phyloP scores from a whole-genome alignment of 30 jellyfish, hydroid and myxozoan species.

The Pseudorhiza aurosa region DNA sequence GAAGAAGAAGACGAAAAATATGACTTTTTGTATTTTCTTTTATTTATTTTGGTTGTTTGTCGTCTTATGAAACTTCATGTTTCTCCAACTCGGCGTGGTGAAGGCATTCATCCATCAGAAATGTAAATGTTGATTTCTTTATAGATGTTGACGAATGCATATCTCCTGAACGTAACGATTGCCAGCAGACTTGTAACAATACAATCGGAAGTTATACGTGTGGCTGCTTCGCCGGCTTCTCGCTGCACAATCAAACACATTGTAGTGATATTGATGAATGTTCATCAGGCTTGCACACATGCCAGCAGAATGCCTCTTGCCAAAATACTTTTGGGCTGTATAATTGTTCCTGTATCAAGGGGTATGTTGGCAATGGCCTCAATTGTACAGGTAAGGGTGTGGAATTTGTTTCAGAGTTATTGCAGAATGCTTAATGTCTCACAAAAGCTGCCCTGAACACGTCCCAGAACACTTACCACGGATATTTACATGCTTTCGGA shows the following conservation, averaged over 20 bases:
- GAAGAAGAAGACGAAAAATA: too few species aligned
- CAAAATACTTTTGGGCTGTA: background rate
- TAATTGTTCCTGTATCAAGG: background rate
- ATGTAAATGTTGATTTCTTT: background rate
- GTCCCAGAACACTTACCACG: too few species aligned
- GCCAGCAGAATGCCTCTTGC: slow-evolving; percentile 1
- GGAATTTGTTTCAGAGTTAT: too few species aligned
- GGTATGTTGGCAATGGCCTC: background rate
- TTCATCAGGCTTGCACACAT: background rate
- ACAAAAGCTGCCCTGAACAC: too few species aligned
- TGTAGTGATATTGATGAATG: slow-evolving; percentile 31
- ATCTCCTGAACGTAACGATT: background rate
- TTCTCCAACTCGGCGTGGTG: too few species aligned
- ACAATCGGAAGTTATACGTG: background rate
- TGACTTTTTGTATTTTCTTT: too few species aligned
- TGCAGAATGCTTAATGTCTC: too few species aligned
- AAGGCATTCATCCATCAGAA: too few species aligned
- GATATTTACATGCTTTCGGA: too few species aligned
- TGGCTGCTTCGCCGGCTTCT: background rate
- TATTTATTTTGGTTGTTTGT: too few species aligned
- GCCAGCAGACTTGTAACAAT: background rate
- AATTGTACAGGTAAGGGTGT: slow-evolving; percentile 8
- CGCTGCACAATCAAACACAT: background rate
- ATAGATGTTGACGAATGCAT: background rate
- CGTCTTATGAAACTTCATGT: too few species aligned